Evolutionary conservation across 1,140 invertebrate genomes (phyloP).

Genomic region (Bactericera cockerelli): DNA sequence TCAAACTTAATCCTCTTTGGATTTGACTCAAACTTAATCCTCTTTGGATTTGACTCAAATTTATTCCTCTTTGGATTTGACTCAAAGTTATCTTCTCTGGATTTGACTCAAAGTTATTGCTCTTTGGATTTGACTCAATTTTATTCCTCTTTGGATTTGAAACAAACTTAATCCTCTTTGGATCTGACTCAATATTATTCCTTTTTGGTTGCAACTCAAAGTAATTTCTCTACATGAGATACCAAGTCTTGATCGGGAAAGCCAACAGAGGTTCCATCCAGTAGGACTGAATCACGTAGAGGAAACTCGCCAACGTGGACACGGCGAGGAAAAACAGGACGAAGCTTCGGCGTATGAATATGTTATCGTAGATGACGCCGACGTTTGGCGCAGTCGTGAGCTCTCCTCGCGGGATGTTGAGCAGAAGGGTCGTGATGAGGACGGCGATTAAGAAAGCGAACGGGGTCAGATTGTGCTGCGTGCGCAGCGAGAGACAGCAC

Average conservation of each 20-base stretch:
- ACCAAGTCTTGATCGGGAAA: constrained; percentile 30
- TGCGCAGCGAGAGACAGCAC: constrained; percentile 37
- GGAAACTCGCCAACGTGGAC: constrained; percentile 31
- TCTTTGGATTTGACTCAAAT: too few relatives aligned
- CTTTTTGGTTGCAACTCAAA: constrained; percentile 21
- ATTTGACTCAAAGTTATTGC: too few relatives aligned
- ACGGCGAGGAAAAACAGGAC: constrained; percentile 32
- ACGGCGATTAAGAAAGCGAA: constrained; percentile 31
- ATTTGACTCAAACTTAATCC: too few relatives aligned
- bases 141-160: too few relatives aligned
- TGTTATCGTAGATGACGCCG: constrained; percentile 35
- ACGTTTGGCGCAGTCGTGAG: constrained; percentile 14
- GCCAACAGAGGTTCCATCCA: constrained; percentile 33
- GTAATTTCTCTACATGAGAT: constrained; percentile 22
- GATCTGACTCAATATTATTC: constrained; percentile 16
- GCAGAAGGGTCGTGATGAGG: constrained; percentile 34
- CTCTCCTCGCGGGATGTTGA: constrained; percentile 31
- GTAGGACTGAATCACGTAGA: constrained; percentile 34
- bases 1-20: too few relatives aligned
- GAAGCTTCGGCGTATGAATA: constrained; percentile 36
- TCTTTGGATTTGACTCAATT: too few relatives aligned
- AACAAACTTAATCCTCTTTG: constrained; percentile 14
- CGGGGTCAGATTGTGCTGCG: constrained; percentile 36
- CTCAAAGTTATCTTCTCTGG: too few relatives aligned
- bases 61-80: too few relatives aligned